Conservation (phyloP, 2,888 invertebrate genomes). For the Rhingia campestris region DNA sequence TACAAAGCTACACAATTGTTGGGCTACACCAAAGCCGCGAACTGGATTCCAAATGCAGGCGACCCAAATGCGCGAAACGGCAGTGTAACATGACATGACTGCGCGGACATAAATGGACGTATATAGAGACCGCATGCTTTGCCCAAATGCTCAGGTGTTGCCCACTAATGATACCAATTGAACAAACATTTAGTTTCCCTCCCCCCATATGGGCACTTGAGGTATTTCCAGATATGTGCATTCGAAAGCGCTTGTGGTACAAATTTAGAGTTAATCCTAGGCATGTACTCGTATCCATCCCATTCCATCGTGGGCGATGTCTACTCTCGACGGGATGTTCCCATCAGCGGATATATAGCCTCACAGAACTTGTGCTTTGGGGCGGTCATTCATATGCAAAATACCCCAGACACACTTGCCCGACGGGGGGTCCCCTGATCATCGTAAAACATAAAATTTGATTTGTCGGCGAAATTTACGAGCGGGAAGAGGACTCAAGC, state of each 20-base stretch:
- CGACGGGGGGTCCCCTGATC: constrained; percentile 55
- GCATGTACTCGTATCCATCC: constrained; percentile 27
- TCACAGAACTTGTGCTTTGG: constrained; percentile 17
- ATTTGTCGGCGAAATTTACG: constrained; percentile 69
- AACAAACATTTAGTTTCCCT: constrained; percentile 1
- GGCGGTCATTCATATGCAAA: constrained; percentile 56
- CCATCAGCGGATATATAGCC: constrained; percentile 36
- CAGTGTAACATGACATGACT: constrained; percentile 59
- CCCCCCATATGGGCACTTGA: neutral
- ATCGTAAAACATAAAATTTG: constrained; percentile 73
- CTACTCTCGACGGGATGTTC: constrained; percentile 38
- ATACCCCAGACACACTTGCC: constrained; percentile 62
- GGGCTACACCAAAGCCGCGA: constrained; percentile 8
- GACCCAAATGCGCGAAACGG: constrained; percentile 56
- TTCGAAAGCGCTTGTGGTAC: constrained; percentile 12
- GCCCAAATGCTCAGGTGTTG: constrained; percentile 72
- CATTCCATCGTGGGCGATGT: constrained; percentile 48
- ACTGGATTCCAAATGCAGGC: constrained; percentile 63
- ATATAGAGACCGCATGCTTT: constrained; percentile 36
- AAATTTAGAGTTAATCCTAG: neutral
- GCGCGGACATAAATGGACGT: constrained; percentile 52
- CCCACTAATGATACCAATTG: constrained; percentile 48
- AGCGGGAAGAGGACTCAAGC: constrained; percentile 51
- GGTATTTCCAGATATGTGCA: constrained; percentile 2
- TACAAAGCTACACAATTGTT: constrained; percentile 25